These are phyloP conservation scores for Hoplostethus atlanticus DNA, from an alignment of 2,797 vertebrate species.

Conservation along the genomic window DNA sequence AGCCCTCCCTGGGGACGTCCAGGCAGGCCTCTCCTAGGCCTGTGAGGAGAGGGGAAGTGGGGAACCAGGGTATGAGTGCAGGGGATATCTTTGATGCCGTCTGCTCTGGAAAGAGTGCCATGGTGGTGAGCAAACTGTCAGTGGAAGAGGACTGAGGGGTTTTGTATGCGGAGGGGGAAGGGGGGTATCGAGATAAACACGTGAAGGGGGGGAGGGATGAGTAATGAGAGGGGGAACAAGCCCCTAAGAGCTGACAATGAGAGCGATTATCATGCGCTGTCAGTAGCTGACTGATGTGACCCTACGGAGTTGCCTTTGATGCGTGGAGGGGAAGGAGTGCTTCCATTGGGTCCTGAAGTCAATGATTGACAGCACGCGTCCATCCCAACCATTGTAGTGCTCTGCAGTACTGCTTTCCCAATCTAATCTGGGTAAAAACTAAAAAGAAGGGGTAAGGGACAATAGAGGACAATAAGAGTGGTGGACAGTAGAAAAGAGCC, in stretches of 20 bases:
- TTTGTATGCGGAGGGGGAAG: neutral
- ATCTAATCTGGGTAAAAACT: conserved; percentile 36
- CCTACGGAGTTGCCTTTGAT: conserved; percentile 67
- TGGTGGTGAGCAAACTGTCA: conserved; percentile 84
- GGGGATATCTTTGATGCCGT: conserved; percentile 88
- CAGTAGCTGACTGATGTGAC: conserved; percentile 76
- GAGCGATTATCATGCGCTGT: conserved; percentile 72
- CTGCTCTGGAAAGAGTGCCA: conserved; percentile 82
- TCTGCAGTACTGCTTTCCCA: conserved; percentile 14
- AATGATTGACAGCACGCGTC: conserved; percentile 69
- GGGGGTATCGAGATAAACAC: conserved; percentile 26
- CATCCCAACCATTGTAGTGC: conserved; percentile 59
- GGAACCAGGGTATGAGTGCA: conserved; percentile 54
- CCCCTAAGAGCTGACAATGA: conserved; percentile 58
- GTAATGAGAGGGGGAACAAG: conserved; percentile 65
- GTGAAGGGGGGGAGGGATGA: conserved; percentile 51
- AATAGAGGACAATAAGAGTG: conserved; percentile 41
- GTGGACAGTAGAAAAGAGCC: conserved; percentile 36
- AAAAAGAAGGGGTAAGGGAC: conserved; percentile 32
- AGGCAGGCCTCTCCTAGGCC: conserved; percentile 40
- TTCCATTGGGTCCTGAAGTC: conserved; percentile 51
- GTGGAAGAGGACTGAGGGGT: conserved; percentile 2
- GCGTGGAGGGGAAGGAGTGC: conserved; percentile 45
- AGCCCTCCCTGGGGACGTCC: conserved; percentile 29
- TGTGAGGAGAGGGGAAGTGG: conserved; percentile 13